Conservation (phyloP, 2,113 vertebrate genomes). For the Thunnus maccoyii region DNA sequence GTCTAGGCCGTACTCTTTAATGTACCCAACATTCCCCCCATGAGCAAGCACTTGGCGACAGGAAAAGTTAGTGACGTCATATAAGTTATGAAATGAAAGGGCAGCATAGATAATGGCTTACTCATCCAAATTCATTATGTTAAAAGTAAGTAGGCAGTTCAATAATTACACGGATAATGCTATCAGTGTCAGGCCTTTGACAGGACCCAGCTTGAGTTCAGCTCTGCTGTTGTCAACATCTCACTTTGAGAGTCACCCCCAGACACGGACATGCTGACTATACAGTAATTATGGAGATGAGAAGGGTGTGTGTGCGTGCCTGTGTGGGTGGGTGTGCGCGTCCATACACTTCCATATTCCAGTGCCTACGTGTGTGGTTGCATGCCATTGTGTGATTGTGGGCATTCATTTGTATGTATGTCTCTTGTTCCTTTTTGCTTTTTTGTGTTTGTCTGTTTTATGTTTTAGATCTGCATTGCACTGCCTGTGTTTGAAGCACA, state of each 20-base stretch:
- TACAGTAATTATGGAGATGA: constrained; percentile 83
- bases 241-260: constrained; percentile 77
- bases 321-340: constrained; percentile 2
- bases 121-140: constrained; percentile 67
- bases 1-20: no score
- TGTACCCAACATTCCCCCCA: no score
- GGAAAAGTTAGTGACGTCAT: constrained; percentile 31
- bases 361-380: neutral
- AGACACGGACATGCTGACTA: constrained; percentile 77
- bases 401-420: neutral
- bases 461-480: constrained; percentile 44
- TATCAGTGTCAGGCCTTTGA: constrained; percentile 81
- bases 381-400: constrained; percentile 10
- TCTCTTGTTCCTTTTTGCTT: constrained; percentile 29
- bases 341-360: no score
- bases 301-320: constrained; percentile 44
- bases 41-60: no score
- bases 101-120: constrained; percentile 36
- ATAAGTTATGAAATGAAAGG: constrained; percentile 45
- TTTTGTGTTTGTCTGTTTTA: constrained; percentile 36
- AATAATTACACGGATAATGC: constrained; percentile 80
- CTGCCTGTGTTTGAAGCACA: constrained; percentile 41
- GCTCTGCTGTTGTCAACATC: constrained; percentile 76
- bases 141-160: constrained; percentile 74
- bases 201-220: constrained; percentile 75